Percentiles rank a stretch among this genome's conserved stretches.
These are phyloP conservation scores for Oryctes rhinoceros DNA, from an alignment of 1,140 invertebrate genomes.

Conservation along the genomic window DNA sequence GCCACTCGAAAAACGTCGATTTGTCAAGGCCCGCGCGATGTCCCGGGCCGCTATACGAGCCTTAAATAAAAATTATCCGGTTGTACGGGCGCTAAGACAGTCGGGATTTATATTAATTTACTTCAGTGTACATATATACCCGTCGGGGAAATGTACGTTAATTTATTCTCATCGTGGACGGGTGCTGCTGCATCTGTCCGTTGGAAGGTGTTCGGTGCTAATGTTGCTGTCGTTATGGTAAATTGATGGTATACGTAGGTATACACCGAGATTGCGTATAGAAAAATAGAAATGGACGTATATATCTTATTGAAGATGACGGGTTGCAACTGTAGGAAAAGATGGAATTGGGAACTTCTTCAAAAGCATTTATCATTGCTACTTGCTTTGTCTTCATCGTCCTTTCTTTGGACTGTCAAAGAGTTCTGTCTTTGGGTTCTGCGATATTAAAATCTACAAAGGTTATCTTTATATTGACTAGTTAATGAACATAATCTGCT, in stretches of 20 bases:
- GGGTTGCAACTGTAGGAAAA: too few relatives aligned
- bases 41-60: not conserved
- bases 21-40: not conserved
- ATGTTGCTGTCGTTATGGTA: not conserved
- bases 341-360: too few relatives aligned
- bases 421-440: too few relatives aligned
- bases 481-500: too few relatives aligned
- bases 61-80: constrained; percentile 15
- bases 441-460: too few relatives aligned
- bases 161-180: constrained; percentile 6
- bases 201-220: not conserved
- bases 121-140: not conserved
- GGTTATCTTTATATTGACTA: too few relatives aligned
- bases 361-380: too few relatives aligned
- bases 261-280: not conserved
- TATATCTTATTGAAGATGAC: too few relatives aligned
- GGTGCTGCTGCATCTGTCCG: not conserved
- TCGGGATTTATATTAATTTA: constrained; percentile 29
- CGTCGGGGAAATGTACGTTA: not conserved
- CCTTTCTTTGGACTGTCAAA: too few relatives aligned
- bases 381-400: too few relatives aligned
- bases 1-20: constrained; percentile 5
- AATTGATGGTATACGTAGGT: not conserved
- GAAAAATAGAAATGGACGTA: too few relatives aligned
- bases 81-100: constrained; percentile 1